These are phyloP conservation scores for Tapirus terrestris DNA, from an alignment of 2,113 vertebrate species.

Conservation along the genomic window DNA sequence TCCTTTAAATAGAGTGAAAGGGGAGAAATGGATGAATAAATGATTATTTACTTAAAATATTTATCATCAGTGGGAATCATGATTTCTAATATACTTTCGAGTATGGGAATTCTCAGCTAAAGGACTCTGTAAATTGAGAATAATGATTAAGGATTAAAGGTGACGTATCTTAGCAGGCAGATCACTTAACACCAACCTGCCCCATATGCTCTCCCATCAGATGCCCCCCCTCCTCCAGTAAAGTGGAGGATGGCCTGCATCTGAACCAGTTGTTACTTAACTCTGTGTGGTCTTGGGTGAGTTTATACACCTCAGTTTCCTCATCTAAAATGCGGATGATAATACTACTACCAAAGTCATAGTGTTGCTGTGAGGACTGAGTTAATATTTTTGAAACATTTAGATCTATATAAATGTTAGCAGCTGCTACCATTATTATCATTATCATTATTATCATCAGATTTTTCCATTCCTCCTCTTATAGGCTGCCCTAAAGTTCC, in stretches of 20 bases:
- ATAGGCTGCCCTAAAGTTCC: not conserved
- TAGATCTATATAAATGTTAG: not conserved
- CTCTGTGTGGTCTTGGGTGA: not conserved
- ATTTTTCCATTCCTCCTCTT: not conserved
- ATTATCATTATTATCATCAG: not conserved
- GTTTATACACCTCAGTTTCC: not conserved
- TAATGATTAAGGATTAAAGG: not conserved
- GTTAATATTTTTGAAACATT: not conserved
- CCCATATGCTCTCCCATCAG: not conserved
- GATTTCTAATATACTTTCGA: slow-evolving; percentile 25
- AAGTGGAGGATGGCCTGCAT: not conserved
- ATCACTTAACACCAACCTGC: not conserved
- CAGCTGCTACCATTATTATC: not conserved
- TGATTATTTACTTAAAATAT: not conserved
- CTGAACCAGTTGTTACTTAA: not conserved
- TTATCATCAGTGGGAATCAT: not conserved
- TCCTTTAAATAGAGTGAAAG: slow-evolving; percentile 3
- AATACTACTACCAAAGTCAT: not conserved
- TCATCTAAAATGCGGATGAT: not conserved
- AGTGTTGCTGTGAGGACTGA: not conserved
- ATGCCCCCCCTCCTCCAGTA: rapidly evolving
- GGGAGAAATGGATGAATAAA: not conserved
- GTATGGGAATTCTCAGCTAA: not conserved
- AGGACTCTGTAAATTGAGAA: not conserved
- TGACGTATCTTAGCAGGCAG: not conserved